Conservation (phyloP, 2,797 vertebrate genomes). For the Falco biarmicus region DNA sequence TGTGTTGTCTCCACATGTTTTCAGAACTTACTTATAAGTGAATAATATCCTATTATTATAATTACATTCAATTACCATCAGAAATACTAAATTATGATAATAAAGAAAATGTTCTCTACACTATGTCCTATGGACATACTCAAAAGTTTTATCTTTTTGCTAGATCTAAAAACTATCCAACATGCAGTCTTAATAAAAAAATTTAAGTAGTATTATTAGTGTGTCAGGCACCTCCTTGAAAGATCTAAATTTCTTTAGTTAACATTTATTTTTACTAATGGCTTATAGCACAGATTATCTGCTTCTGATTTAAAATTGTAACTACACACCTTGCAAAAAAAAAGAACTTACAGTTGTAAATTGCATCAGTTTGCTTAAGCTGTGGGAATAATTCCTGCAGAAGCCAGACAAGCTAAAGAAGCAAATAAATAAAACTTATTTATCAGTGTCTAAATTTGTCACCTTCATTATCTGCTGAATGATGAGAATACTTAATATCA, state of each 20-base stretch:
- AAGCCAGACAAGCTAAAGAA: neutral
- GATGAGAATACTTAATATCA: slow-evolving; percentile 83
- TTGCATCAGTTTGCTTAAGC: neutral
- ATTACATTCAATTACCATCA: neutral
- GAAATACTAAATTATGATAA: neutral
- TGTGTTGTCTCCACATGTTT: neutral
- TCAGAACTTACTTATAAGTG: neutral
- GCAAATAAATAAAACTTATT: neutral
- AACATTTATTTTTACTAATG: neutral
- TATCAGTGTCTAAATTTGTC: neutral
- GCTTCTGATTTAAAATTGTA: neutral
- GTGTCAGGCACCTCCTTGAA: neutral
- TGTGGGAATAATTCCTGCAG: neutral
- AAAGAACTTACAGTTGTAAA: neutral
- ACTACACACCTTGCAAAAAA: neutral
- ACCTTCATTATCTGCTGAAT: slow-evolving; percentile 84
- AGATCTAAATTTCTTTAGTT: neutral
- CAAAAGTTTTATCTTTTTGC: neutral
- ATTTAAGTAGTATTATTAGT: neutral
- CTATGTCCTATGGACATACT: neutral
- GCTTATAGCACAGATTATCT: neutral
- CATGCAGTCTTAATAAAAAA: neutral
- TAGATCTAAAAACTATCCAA: neutral
- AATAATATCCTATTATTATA: neutral
- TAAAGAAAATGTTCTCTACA: neutral